Evolutionary conservation across 2,113 vertebrate genomes (phyloP).

Genomic region (Tragelaphus strepsiceros): DNA sequence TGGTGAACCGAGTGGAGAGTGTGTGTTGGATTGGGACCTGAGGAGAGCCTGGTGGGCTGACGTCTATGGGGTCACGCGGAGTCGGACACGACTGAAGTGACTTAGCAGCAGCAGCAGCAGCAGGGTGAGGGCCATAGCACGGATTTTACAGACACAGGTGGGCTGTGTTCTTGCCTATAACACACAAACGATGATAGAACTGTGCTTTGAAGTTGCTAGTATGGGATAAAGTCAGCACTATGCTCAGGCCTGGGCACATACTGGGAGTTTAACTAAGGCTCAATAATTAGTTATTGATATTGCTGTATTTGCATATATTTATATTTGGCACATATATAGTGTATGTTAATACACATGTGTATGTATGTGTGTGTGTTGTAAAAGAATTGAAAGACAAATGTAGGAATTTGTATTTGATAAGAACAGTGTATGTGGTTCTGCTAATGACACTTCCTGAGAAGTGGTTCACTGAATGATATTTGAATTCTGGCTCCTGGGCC

Average conservation of each 20-base stretch:
- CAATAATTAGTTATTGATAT: neutral
- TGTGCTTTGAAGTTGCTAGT: neutral
- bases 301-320: neutral
- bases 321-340: neutral
- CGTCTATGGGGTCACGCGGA: too few species aligned
- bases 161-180: neutral
- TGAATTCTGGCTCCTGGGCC: neutral
- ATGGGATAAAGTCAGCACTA: neutral
- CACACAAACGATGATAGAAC: neutral
- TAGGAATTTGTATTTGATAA: neutral
- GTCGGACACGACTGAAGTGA: too few species aligned
- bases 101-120: too few species aligned
- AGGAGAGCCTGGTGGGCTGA: too few species aligned
- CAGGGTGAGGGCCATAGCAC: neutral
- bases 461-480: neutral
- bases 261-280: neutral
- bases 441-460: neutral
- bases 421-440: neutral
- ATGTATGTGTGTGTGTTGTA: neutral
- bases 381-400: neutral
- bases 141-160: neutral
- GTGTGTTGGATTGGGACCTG: neutral
- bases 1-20: fast-evolving
- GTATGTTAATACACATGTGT: neutral
- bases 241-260: neutral